Conservation (phyloP, 2,113 vertebrate species). For the Mobula birostris region DNA sequence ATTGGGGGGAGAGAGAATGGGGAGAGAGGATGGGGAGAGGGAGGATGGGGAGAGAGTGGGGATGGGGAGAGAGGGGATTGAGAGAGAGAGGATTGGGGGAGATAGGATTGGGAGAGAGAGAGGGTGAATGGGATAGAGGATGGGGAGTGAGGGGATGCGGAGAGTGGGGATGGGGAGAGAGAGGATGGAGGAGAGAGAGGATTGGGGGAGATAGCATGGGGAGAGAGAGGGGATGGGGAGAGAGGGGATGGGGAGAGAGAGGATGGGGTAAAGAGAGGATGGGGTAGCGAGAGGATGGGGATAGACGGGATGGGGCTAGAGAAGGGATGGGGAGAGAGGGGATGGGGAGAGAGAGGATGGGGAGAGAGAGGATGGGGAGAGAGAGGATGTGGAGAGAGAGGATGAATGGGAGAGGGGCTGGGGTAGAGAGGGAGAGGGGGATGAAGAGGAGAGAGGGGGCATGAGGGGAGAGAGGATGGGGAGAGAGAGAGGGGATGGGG, state of each 20-base stretch:
- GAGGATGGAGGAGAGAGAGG: slow-evolving; percentile 41
- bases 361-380: neutral
- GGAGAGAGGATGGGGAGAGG: slow-evolving; percentile 39
- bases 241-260: neutral
- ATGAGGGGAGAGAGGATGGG: too few species aligned
- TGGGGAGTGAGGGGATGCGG: neutral
- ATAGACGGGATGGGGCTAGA: slow-evolving; percentile 38
- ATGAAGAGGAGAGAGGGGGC: too few species aligned
- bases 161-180: too few species aligned
- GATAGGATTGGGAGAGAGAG: too few species aligned
- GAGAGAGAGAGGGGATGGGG: too few species aligned
- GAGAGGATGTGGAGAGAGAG: neutral
- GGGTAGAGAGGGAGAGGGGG: too few species aligned
- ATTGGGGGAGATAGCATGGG: slow-evolving; percentile 42
- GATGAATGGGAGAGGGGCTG: too few species aligned
- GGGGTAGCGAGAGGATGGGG: neutral
- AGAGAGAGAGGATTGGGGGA: too few species aligned
- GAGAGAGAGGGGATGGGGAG: slow-evolving; percentile 21
- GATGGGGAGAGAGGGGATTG: too few species aligned
- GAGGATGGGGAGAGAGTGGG: neutral
- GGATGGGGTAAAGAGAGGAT: neutral
- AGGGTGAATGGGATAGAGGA: too few species aligned
- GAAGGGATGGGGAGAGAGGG: slow-evolving; percentile 42
- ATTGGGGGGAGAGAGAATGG: neutral
- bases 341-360: neutral